Percentiles rank a stretch among this genome's conserved stretches.
These are phyloP conservation scores for Lepilemur septentrionalis DNA, from an alignment of 2,797 vertebrate genomes.

Conservation along the genomic window DNA sequence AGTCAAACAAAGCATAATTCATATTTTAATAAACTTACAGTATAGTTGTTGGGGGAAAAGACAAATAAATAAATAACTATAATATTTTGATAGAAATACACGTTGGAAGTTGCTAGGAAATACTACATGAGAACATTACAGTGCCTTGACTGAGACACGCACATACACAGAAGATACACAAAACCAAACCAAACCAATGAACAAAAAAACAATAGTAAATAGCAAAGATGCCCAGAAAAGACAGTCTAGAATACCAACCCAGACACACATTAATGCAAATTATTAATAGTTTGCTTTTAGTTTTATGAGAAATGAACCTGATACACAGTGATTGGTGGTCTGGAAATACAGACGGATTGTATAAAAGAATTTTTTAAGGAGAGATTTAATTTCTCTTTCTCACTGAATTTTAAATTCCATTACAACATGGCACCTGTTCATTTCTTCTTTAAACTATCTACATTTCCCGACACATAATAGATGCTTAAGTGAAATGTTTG, in stretches of 20 bases:
- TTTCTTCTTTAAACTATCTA: conserved; percentile 19
- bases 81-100: background rate
- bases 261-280: background rate
- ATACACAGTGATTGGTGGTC: background rate
- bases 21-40: background rate
- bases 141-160: background rate
- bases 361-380: background rate
- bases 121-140: background rate
- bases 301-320: background rate
- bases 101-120: background rate
- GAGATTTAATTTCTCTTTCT: background rate
- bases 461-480: background rate
- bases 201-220: background rate
- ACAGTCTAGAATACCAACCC: background rate
- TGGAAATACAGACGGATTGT: background rate
- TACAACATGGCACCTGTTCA: background rate
- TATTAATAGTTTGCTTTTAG: background rate
- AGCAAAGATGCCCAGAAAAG: background rate
- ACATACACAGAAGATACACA: background rate
- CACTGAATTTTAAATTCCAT: background rate
- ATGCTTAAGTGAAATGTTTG: background rate
- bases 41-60: background rate
- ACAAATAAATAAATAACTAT: background rate
- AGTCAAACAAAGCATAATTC: background rate
- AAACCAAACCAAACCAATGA: background rate